Evolutionary conservation across 2,888 invertebrate genomes (phyloP).

Genomic region (Gisinianus flammeolus): DNA sequence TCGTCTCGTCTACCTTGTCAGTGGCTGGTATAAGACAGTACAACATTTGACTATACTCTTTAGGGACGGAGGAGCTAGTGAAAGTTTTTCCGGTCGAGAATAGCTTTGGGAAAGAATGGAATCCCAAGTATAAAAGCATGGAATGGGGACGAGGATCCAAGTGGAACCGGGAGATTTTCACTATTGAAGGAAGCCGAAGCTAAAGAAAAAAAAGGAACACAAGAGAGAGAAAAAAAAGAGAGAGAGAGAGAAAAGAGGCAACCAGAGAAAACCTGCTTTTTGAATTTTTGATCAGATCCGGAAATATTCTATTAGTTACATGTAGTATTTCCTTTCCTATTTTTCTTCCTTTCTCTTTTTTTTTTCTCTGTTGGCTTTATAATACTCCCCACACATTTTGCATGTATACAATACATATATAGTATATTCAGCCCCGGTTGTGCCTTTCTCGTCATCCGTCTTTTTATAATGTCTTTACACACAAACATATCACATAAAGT

Average conservation of each 20-base stretch:
- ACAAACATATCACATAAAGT: no score
- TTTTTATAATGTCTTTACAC: no score
- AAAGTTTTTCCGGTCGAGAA: constrained; percentile 33
- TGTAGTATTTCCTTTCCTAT: constrained; percentile 39
- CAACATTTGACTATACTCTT: background rate
- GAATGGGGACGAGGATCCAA: background rate
- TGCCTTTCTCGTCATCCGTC: no score
- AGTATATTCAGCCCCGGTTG: no score
- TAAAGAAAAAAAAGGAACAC: no score
- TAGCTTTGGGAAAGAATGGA: constrained; percentile 30
- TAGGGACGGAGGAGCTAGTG: constrained; percentile 18
- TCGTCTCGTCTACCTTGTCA: no score
- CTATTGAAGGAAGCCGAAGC: background rate
- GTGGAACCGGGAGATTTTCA: constrained; percentile 1
- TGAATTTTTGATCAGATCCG: constrained; percentile 38
- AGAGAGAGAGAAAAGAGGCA: background rate
- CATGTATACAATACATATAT: no score
- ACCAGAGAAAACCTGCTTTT: constrained; percentile 21
- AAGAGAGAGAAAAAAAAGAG: background rate
- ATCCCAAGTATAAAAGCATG: background rate
- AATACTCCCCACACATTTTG: background rate
- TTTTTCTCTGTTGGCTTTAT: constrained; percentile 1
- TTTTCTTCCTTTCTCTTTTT: constrained; percentile 22
- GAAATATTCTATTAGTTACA: constrained; percentile 38
- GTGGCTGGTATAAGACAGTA: background rate